Evolutionary conservation across 2,113 vertebrate species (phyloP).

Genomic region (Asarcornis scutulata): DNA sequence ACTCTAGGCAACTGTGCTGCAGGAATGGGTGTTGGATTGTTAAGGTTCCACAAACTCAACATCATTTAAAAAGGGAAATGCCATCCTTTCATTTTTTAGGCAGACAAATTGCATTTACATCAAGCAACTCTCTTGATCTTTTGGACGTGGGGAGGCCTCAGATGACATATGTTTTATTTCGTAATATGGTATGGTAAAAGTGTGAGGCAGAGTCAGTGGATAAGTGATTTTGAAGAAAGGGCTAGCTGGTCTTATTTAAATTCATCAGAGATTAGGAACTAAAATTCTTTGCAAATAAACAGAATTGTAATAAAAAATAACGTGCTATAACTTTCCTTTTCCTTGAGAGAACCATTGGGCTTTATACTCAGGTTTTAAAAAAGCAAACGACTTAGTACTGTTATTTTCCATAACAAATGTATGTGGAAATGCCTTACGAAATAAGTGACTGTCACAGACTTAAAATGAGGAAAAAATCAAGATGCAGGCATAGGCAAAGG

Average conservation of each 20-base stretch:
- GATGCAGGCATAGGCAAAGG: neutral
- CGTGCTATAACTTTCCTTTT: neutral
- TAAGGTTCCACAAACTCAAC: neutral
- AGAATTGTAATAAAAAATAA: neutral
- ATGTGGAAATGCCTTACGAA: neutral
- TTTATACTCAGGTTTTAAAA: neutral
- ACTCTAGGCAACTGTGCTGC: neutral
- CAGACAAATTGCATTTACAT: fast-evolving
- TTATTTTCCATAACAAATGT: neutral
- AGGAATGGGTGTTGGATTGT: neutral
- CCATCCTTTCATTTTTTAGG: fast-evolving
- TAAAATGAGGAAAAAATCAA: neutral
- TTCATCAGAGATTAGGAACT: neutral
- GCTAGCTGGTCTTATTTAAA: neutral
- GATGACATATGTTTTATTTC: neutral
- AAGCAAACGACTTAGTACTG: neutral
- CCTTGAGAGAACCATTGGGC: neutral
- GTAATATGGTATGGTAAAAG: neutral
- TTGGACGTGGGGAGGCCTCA: neutral
- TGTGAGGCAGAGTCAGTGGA: neutral
- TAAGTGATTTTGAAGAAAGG: neutral
- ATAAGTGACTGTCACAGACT: neutral
- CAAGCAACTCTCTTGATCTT: neutral
- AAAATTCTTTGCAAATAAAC: neutral
- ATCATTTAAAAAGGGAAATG: neutral